Conservation (phyloP, 2,888 invertebrate genomes). For the Seira sanloemensis region DNA sequence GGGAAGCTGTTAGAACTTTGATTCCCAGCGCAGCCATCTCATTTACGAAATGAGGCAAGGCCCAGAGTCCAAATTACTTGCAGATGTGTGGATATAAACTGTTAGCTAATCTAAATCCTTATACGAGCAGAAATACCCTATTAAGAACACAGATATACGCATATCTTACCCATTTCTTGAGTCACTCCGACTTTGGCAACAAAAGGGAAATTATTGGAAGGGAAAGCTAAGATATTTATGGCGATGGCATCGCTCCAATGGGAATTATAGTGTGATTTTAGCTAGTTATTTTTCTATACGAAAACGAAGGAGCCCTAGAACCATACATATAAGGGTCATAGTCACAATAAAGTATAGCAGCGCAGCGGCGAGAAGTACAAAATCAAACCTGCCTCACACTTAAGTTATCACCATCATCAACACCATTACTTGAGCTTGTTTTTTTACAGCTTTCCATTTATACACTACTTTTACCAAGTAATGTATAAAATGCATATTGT, state of each 20-base stretch:
- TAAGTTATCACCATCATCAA: conserved; percentile 1
- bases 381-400: neutral
- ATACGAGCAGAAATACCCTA: too few species aligned
- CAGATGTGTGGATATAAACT: neutral
- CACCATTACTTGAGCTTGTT: neutral
- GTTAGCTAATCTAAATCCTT: too few species aligned
- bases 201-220: conserved; percentile 58
- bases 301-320: neutral
- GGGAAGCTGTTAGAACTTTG: too few species aligned
- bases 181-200: conserved; percentile 60
- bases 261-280: conserved; percentile 67
- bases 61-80: neutral
- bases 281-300: conserved; percentile 39
- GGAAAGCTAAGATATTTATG: conserved; percentile 67
- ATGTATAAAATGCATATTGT: neutral
- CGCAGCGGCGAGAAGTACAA: neutral
- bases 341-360: neutral
- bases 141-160: neutral
- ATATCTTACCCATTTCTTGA: conserved; percentile 41
- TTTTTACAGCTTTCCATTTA: neutral
- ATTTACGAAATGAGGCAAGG: neutral
- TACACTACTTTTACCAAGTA: neutral
- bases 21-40: too few species aligned
- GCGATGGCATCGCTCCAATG: conserved; percentile 66
- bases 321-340: neutral